Evolutionary conservation across 2,797 vertebrate genomes (phyloP), one percentile per base, ranked within the genome.

Genomic region (Galaxias olidus): DNA sequence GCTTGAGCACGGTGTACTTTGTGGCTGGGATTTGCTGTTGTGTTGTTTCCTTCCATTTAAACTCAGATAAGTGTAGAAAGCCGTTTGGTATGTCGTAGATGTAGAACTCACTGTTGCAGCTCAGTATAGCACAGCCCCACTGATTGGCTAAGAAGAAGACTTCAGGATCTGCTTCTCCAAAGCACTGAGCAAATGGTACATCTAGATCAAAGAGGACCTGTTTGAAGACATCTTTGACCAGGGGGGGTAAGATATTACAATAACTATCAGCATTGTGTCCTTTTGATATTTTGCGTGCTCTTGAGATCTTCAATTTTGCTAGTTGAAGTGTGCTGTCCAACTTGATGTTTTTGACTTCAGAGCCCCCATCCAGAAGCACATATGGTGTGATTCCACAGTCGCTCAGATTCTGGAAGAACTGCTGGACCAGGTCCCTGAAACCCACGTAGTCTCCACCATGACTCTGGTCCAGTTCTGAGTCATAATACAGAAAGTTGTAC

Each of bases 91-190:
- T 78, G 47, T 91, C 80, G 65, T 93, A 96, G 65, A 95, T 86
- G 76, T 82, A 96, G 70, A 97, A 96, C 79, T 96, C 94, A 47
- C 92, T 96, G 72, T 96, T 94, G 0, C 83, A 74, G 0, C 95
- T 93, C 1, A 97, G 85, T 12, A 96, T 90, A 0, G 94, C 94
- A 59, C 95, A 96, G 17, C 75, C 57, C 95, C 94, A 95, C 20
- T 90, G 76, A 45, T 79, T 86, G 43, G 95, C 96, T 62, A 97
- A 81, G 0, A 91, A 88, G 0, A 91, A 92, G 0, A 93, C 86
- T 71, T 96, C 90, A 47, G 78, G 84, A 74, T 96, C 94, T 0
- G 95, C 94, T 78, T 96, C 95, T 10, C 80, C 89, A 43, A 92
- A 88, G 76, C 92, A 92, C 82, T 93, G 91, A 40, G 92, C 90